Conservation (phyloP, 2,113 vertebrate genomes). For the Oxygymnocypris stewartii region DNA sequence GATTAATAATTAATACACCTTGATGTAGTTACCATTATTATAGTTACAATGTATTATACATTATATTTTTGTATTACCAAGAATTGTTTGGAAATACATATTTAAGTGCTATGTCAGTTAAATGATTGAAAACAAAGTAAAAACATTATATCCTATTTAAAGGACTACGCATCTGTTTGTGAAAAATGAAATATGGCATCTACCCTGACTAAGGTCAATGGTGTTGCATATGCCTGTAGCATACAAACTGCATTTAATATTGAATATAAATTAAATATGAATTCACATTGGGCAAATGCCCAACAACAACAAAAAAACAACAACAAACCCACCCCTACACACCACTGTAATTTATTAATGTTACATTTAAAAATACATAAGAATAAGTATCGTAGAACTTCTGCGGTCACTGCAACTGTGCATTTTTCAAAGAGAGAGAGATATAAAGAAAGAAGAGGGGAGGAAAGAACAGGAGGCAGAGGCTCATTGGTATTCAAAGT, state of each 20-base stretch:
- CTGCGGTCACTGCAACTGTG: conserved; percentile 8
- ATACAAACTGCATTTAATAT: neutral
- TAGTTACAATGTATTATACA: neutral
- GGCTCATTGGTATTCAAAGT: conserved; percentile 78
- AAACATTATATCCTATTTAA: neutral
- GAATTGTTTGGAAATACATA: neutral
- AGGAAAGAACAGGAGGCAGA: conserved; percentile 60
- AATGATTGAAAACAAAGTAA: neutral
- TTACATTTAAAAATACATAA: conserved; percentile 1
- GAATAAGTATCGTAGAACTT: conserved; percentile 2
- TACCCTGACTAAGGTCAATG: neutral
- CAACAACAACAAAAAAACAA: neutral
- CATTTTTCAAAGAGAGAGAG: conserved; percentile 55
- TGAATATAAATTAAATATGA: neutral
- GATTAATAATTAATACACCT: neutral
- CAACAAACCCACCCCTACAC: neutral
- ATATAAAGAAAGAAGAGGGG: conserved; percentile 12
- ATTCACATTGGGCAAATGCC: neutral
- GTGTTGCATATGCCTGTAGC: neutral
- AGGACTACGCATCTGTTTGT: neutral
- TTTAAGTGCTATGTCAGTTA: neutral
- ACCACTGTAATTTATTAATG: neutral
- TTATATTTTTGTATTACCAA: neutral
- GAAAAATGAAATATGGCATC: neutral
- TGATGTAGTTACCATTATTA: neutral